Base-by-base conservation (phyloP, 2,113 vertebrate genomes). In the Oxygymnocypris stewartii region DNA sequence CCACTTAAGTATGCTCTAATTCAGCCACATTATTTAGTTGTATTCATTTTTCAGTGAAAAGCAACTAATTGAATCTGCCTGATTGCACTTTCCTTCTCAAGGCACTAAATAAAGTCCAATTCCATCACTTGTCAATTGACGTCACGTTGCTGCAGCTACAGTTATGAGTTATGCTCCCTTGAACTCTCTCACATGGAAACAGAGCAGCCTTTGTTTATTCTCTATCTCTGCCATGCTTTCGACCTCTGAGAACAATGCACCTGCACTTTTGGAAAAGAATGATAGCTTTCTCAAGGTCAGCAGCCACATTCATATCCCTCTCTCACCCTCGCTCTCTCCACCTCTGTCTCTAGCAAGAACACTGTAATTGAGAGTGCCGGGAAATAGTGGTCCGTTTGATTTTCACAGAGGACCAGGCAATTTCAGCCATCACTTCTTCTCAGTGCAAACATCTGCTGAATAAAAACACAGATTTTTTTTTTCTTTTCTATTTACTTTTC, bases 271-370 rank as follows among this genome's bases (percentile, higher is more conserved):
- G 63, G 87, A 87, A 13, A 88, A 77, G 86, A 91, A 28, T 35
- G 84, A 87, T 75, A 78, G 49, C 79, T 88, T 87, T 79, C 69
- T 92, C 91, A 92, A 93, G 92, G 91, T 93, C 90, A 88, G 37
- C 51, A 37, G 84, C 86, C 80, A 84, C 63, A 77, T 63, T 86
- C 80, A 80, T 57, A 77, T 71, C 51, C 84, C 57, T 71, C 78
- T 54, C 78, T 51, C 73, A 6, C 71, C 5, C 74, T 31, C 67
- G n/a, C 14, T 51, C 83, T 51, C 74, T 65, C 54, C 25, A 57
- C 44, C 88, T 63, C 67, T 65, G 37, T 73, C 87, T 86, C 44
- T 42, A 6, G 18, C 69, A 23, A 69, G 47, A 76, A 80, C 28
- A 83, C 78, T 51, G 44, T 31, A 85, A 84, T 54, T 88, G 76